Percentiles rank a stretch among this genome's conserved stretches.
Conservation (phyloP, 2,113 vertebrate species). For the Spea multiplicata region DNA sequence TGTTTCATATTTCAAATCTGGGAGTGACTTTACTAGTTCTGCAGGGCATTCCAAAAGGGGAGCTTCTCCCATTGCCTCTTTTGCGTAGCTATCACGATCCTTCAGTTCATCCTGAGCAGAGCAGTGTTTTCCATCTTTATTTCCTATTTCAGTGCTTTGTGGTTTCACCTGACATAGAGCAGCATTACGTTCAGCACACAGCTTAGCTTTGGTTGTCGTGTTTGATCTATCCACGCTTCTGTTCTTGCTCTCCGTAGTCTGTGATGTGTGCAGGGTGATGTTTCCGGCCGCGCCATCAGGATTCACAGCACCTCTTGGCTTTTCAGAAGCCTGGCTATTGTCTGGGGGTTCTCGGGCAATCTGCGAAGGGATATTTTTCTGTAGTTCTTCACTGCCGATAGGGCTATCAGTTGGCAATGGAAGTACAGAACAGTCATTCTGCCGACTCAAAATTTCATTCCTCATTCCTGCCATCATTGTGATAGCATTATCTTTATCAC, state of each 20-base stretch:
- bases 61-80: neutral
- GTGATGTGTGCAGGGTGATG: too few species aligned
- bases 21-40: neutral
- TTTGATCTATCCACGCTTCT: neutral
- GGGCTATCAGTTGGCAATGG: slow-evolving; percentile 15
- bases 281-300: neutral
- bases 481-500: slow-evolving; percentile 5
- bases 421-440: slow-evolving; percentile 32
- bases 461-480: neutral
- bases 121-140: neutral
- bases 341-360: neutral
- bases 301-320: slow-evolving; percentile 36
- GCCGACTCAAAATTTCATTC: slow-evolving; percentile 22
- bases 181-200: neutral
- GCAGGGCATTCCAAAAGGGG: neutral
- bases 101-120: neutral
- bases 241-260: neutral
- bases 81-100: neutral
- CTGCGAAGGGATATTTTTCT: slow-evolving; percentile 29
- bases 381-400: slow-evolving; percentile 36
- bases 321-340: slow-evolving; percentile 36
- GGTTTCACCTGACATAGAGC: neutral
- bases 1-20: neutral
- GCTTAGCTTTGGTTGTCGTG: neutral
- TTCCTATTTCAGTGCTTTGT: neutral